Evolutionary conservation across 23 tunicate genomes (phyloP).

Genomic region (Ciona savignyi): DNA sequence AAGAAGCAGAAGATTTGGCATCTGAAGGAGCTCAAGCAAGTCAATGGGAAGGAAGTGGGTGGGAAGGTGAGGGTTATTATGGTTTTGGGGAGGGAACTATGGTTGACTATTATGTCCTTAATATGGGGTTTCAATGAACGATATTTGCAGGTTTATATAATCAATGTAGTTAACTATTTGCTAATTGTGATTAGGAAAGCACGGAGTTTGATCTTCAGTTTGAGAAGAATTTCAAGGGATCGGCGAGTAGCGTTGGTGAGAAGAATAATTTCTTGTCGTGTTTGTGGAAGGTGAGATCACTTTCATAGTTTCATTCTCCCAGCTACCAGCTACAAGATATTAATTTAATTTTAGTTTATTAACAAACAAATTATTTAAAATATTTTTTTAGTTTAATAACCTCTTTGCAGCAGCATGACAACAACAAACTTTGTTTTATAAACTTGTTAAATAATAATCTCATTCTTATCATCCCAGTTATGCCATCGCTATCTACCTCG

Average conservation of each 20-base stretch:
- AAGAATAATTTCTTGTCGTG: conserved; percentile 75
- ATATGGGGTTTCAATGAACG: too few relatives aligned
- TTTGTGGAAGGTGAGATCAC: conserved; percentile 65
- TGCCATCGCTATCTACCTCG: conserved; percentile 77
- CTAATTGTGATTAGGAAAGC: too few relatives aligned
- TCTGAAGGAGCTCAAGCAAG: conserved; percentile 56
- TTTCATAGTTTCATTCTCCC: too few relatives aligned
- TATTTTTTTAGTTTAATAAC: too few relatives aligned
- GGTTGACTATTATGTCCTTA: too few relatives aligned
- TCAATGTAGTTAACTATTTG: too few relatives aligned
- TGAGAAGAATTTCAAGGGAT: conserved; percentile 92
- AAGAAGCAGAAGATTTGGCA: conserved; percentile 94
- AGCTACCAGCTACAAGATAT: too few relatives aligned
- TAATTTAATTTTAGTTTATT: not conserved
- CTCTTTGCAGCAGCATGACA: not conserved
- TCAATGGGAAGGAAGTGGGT: conserved; percentile 70
- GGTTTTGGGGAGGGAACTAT: too few relatives aligned
- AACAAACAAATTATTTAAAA: too few relatives aligned
- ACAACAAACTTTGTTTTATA: not conserved
- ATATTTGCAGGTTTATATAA: too few relatives aligned
- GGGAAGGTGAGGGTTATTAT: not conserved
- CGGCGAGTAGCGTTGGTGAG: conserved; percentile 77
- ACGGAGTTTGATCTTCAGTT: conserved; percentile 89
- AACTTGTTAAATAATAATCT: not conserved
- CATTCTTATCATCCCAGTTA: conserved; percentile 28